phyloP scores from a whole-genome alignment of 1,140 invertebrate species.

The Brachionus paranguensis region DNA sequence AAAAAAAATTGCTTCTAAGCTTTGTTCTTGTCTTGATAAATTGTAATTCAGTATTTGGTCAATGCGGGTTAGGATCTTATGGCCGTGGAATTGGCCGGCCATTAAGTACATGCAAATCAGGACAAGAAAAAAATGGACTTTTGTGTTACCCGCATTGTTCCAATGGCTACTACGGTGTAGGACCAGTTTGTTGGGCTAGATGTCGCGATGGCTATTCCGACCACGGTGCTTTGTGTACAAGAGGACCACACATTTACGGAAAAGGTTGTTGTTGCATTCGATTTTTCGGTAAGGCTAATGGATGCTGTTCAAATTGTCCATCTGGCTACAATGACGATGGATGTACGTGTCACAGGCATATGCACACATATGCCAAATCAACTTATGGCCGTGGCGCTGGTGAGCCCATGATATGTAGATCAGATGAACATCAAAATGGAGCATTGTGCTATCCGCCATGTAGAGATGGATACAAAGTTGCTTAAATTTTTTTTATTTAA shows the following conservation, averaged over 20 bases:
- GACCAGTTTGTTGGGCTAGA: constrained; percentile 14
- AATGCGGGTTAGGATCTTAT: neutral
- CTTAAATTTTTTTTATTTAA: neutral
- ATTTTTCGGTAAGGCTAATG: neutral
- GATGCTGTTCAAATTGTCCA: constrained; percentile 10
- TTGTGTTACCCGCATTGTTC: neutral
- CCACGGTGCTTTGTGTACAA: neutral
- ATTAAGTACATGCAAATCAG: neutral
- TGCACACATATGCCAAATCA: neutral
- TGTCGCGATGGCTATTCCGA: neutral
- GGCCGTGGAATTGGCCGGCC: neutral
- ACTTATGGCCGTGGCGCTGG: constrained; percentile 1
- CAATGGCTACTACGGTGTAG: neutral
- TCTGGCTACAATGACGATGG: constrained; percentile 14
- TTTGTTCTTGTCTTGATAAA: neutral
- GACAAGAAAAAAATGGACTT: neutral
- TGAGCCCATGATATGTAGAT: neutral
- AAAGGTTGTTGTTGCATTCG: constrained; percentile 11
- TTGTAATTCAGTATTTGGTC: neutral
- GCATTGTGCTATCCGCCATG: constrained; percentile 4
- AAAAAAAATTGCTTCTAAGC: neutral
- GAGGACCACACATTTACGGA: constrained; percentile 7
- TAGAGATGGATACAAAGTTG: neutral
- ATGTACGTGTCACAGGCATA: neutral
- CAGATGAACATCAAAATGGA: neutral